phyloP scores from a whole-genome alignment of 2,888 invertebrate genomes.

The Hirtodrosophila trivittata region DNA sequence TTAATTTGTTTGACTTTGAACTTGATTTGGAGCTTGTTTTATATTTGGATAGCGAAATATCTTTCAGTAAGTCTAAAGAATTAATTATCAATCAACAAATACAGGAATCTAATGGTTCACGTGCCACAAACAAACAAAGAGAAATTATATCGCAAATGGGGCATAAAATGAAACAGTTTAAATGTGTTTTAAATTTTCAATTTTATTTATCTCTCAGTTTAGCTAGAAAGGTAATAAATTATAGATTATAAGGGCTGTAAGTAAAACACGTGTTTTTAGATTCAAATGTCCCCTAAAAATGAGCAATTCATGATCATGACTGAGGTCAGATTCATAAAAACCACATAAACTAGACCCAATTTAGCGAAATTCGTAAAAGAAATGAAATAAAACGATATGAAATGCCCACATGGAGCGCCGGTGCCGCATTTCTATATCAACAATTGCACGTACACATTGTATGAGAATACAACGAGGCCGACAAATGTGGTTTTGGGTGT shows the following conservation, averaged over 20 bases:
- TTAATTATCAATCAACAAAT: not conserved
- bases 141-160: too few species aligned
- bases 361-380: slow-evolving; percentile 67
- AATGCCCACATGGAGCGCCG: slow-evolving; percentile 1
- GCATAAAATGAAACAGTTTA: too few species aligned
- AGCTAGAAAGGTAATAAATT: too few species aligned
- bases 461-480: slow-evolving; percentile 37
- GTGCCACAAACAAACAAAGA: too few species aligned
- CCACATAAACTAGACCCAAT: slow-evolving; percentile 77
- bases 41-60: slow-evolving; percentile 2
- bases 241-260: too few species aligned
- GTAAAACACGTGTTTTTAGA: slow-evolving; percentile 14
- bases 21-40: slow-evolving; percentile 75
- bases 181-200: too few species aligned
- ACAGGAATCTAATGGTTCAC: too few species aligned
- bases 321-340: slow-evolving; percentile 76
- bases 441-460: slow-evolving; percentile 9
- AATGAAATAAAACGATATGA: slow-evolving; percentile 30
- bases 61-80: not conserved
- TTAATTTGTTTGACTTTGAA: slow-evolving; percentile 78
- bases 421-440: not conserved
- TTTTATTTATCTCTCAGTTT: too few species aligned
- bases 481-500: slow-evolving; percentile 49
- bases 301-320: slow-evolving; percentile 75
- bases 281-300: slow-evolving; percentile 48